Conservation (phyloP, 92 coral and sea anemone species). For the Palythoa heliodiscus region DNA sequence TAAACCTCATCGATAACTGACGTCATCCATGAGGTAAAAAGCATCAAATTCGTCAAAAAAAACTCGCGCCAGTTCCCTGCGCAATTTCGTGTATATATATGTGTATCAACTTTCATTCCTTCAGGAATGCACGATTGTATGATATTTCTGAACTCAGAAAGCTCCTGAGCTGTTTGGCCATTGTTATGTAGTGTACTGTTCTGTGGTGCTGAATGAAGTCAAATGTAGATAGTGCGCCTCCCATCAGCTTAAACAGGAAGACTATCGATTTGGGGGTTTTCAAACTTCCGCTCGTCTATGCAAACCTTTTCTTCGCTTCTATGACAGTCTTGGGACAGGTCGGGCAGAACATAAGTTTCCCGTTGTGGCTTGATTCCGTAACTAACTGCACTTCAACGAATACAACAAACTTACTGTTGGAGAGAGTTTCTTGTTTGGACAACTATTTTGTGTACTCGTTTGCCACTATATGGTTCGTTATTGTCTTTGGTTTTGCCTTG, state of each 20-base stretch:
- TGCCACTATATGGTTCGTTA: background rate
- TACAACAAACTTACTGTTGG: background rate
- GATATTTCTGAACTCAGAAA: too few relatives aligned
- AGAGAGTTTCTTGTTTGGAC: background rate
- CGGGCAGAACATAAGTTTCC: slow-evolving; percentile 59
- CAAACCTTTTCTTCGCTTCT: slow-evolving; percentile 54
- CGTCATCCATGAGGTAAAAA: too few relatives aligned
- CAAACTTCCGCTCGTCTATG: slow-evolving; percentile 1
- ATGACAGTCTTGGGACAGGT: slow-evolving; percentile 38
- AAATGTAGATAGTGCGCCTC: too few relatives aligned
- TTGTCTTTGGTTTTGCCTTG: slow-evolving; percentile 27
- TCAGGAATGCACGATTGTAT: too few relatives aligned
- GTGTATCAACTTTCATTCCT: too few relatives aligned
- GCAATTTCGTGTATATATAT: too few relatives aligned
- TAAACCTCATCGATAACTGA: too few relatives aligned
- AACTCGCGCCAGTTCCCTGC: too few relatives aligned
- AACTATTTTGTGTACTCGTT: slow-evolving; percentile 8
- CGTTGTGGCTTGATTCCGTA: slow-evolving; percentile 60
- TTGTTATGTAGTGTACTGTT: too few relatives aligned
- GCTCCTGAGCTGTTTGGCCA: too few relatives aligned
- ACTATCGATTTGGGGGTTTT: slow-evolving; percentile 16
- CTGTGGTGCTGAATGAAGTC: too few relatives aligned
- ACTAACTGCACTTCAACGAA: background rate
- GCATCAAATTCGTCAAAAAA: too few relatives aligned
- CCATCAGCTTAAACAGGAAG: background rate